phyloP scores from a whole-genome alignment of 2,797 vertebrate species.

The Streptopelia turtur region DNA sequence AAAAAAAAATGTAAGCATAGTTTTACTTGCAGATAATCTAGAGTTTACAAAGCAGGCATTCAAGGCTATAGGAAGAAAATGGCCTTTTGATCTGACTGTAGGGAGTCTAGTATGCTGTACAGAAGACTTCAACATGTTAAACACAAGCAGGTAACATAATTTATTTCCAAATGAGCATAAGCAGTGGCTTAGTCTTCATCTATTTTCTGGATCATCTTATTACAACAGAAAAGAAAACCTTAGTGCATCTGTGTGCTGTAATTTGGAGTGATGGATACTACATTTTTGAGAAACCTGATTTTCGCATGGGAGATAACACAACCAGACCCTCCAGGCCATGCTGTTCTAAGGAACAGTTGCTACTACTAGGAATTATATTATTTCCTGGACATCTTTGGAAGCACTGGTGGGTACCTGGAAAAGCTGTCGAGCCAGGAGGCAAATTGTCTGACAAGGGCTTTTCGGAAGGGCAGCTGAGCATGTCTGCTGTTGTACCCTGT shows the following conservation, averaged over 20 bases:
- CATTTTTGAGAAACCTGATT: background rate
- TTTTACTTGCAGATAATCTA: background rate
- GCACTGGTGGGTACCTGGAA: background rate
- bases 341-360: background rate
- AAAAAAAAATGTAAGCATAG: background rate
- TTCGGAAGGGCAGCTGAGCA: background rate
- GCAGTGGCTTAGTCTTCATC: background rate
- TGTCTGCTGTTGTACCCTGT: background rate
- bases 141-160: background rate
- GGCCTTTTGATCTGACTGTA: background rate
- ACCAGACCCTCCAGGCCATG: background rate
- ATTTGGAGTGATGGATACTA: background rate
- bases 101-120: background rate
- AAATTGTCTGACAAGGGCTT: background rate
- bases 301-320: background rate
- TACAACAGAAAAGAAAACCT: background rate
- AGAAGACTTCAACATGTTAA: background rate
- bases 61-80: background rate
- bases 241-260: background rate
- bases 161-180: background rate
- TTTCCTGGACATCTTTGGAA: background rate
- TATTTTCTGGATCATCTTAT: background rate
- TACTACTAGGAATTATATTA: background rate
- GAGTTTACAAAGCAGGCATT: background rate
- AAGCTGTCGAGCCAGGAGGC: background rate